Percentiles rank a stretch among this genome's conserved stretches.
These are phyloP conservation scores for Myotis lucifugus DNA, from an alignment of 2,113 vertebrate species.

Conservation along the genomic window DNA sequence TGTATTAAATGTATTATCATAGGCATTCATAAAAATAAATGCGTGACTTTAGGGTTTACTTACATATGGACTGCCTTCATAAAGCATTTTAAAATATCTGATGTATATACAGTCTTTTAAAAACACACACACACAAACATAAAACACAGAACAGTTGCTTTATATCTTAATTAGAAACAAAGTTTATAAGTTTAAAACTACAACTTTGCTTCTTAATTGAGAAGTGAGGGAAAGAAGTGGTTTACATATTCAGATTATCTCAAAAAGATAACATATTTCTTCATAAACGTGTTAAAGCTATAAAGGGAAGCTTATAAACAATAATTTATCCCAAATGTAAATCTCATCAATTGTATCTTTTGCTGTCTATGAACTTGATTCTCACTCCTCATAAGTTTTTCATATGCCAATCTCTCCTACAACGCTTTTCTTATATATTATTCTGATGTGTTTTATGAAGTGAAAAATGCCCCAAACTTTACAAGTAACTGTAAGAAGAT, in stretches of 20 bases:
- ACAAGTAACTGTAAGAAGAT: constrained; percentile 40
- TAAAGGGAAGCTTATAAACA: background rate
- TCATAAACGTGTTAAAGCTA: constrained; percentile 8
- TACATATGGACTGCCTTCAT: background rate
- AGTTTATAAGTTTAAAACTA: constrained; percentile 22
- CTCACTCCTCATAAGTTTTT: constrained; percentile 16
- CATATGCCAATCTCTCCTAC: background rate
- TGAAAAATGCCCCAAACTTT: constrained; percentile 34
- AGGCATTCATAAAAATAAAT: constrained; percentile 34
- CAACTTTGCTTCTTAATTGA: constrained; percentile 25
- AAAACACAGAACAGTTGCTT: background rate
- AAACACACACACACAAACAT: background rate
- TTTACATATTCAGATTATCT: constrained; percentile 6
- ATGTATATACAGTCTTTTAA: background rate
- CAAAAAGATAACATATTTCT: constrained; percentile 45
- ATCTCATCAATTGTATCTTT: constrained; percentile 29
- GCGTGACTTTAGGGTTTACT: background rate
- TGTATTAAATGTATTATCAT: background rate
- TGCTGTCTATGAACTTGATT: background rate
- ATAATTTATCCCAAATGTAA: constrained; percentile 19
- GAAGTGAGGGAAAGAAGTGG: background rate
- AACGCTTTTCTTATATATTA: background rate
- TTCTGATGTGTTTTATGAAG: background rate
- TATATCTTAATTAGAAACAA: constrained; percentile 47
- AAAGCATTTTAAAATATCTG: constrained; percentile 32